Conservation (phyloP, 2,797 vertebrate genomes). For the Microcaecilia unicolor region DNA sequence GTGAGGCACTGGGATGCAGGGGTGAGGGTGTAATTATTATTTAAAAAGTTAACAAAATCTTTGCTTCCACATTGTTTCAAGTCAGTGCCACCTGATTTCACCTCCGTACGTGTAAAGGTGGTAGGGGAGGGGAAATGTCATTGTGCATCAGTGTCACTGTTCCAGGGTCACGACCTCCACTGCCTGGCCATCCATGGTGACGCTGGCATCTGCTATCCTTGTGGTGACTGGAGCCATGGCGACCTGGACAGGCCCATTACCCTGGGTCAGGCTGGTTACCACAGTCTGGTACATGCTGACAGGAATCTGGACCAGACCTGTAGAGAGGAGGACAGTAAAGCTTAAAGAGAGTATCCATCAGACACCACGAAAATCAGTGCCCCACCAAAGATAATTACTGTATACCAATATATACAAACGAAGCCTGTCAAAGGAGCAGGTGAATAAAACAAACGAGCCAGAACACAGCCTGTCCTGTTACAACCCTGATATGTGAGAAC, state of each 20-base stretch:
- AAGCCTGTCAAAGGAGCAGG: not conserved
- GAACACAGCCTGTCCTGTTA: too few relatives aligned
- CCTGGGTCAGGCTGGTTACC: conserved; percentile 92
- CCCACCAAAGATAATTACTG: not conserved
- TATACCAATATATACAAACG: too few relatives aligned
- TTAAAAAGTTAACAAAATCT: conserved; percentile 25
- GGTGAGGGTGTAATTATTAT: too few relatives aligned
- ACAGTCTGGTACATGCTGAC: conserved; percentile 98
- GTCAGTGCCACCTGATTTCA: conserved; percentile 41
- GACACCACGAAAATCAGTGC: not conserved
- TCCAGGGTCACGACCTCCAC: conserved; percentile 95
- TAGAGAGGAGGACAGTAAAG: not conserved
- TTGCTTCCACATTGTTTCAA: conserved; percentile 39
- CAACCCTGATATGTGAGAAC: too few relatives aligned
- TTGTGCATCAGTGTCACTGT: conserved; percentile 57
- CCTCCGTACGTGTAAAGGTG: conserved; percentile 43
- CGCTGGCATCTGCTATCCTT: conserved; percentile 79
- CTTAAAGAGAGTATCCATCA: too few relatives aligned
- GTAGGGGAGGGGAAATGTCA: conserved; percentile 27
- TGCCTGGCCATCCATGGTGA: conserved; percentile 91
- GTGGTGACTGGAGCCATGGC: conserved; percentile 93
- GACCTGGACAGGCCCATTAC: conserved; percentile 90
- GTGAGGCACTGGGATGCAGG: too few relatives aligned
- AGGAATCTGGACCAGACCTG: conserved; percentile 93
- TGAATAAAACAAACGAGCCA: not conserved